These are phyloP conservation scores for Sander lucioperca DNA, from an alignment of 2,113 vertebrate species.

Conservation along the genomic window DNA sequence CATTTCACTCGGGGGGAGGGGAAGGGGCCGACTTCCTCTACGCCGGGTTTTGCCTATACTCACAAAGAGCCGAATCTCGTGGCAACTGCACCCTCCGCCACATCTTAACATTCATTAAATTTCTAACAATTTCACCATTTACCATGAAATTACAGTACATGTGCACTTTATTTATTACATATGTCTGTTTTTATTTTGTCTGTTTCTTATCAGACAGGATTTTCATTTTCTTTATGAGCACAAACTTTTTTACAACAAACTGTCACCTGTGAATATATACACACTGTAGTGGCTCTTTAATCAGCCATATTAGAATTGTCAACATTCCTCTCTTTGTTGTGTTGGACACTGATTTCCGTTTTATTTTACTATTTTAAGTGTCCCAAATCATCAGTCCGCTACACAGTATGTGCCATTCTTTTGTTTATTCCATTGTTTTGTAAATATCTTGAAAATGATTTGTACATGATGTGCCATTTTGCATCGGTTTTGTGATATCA, in stretches of 20 bases:
- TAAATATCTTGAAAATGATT: conserved; percentile 50
- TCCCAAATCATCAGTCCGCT: conserved; percentile 21
- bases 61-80: neutral
- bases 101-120: neutral
- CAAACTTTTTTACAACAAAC: conserved; percentile 45
- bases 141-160: conserved; percentile 15
- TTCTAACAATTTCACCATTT: conserved; percentile 43
- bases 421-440: conserved; percentile 42
- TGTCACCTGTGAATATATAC: conserved; percentile 27
- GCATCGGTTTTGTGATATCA: conserved; percentile 6
- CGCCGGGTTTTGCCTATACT: conserved; percentile 23
- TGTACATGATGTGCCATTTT: conserved; percentile 47
- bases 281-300: conserved; percentile 26
- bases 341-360: neutral
- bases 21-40: neutral
- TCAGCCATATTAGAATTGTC: conserved; percentile 20
- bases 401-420: conserved; percentile 40
- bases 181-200: neutral
- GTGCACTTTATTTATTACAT: conserved; percentile 51
- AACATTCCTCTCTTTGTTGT: conserved; percentile 6
- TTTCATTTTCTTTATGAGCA: conserved; percentile 59
- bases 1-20: neutral
- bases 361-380: conserved; percentile 30
- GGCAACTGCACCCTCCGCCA: conserved; percentile 7
- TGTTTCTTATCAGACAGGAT: neutral